A percentile compares a stretch with the other conserved stretches of the same genome.
These are phyloP conservation scores for Xanthia togata DNA, from an alignment of 2,888 invertebrate species.

Conservation along the genomic window DNA sequence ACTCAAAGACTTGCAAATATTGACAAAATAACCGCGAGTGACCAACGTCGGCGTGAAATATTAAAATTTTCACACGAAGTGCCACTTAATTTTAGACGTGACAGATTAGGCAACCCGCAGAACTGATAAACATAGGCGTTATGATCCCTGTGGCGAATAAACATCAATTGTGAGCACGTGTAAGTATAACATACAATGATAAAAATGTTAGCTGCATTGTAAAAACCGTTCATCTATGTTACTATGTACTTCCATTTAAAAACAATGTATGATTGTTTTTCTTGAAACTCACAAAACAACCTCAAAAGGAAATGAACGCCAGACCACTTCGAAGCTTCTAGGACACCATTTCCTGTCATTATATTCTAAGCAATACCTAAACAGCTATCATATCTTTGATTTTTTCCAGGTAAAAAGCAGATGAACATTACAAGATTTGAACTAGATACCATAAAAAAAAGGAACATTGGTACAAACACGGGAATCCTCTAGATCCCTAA, in stretches of 20 bases:
- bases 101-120: constrained; percentile 65
- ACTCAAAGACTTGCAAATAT: constrained; percentile 81
- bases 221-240: background rate
- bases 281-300: constrained; percentile 12
- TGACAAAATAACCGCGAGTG: constrained; percentile 74
- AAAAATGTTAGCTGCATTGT: background rate
- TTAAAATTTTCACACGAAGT: constrained; percentile 73
- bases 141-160: constrained; percentile 30
- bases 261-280: constrained; percentile 36
- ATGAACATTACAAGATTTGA: background rate
- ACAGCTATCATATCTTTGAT: background rate
- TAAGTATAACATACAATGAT: background rate
- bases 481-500: no score
- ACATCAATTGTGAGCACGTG: constrained; percentile 8
- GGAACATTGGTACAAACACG: background rate
- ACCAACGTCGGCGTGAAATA: constrained; percentile 63
- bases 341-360: constrained; percentile 37
- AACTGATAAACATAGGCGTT: constrained; percentile 53
- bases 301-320: constrained; percentile 39
- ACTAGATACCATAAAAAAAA: background rate
- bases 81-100: constrained; percentile 80
- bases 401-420: background rate
- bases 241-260: constrained; percentile 2
- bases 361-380: constrained; percentile 8
- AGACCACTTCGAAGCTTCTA: constrained; percentile 15